Evolutionary conservation across 2,888 invertebrate genomes (phyloP).

Genomic region (Ischnura elegans): DNA sequence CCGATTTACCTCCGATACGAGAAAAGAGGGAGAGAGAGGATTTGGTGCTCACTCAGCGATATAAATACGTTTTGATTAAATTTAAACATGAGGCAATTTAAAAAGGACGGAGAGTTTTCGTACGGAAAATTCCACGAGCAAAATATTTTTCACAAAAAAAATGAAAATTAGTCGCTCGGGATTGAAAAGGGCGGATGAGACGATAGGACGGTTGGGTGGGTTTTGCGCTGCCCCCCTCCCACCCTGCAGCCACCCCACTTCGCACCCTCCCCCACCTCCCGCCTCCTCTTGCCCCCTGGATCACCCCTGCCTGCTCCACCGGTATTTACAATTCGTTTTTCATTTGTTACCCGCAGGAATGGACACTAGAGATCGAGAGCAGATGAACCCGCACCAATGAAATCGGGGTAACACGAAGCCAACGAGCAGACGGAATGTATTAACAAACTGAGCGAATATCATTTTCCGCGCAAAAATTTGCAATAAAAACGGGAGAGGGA

Average conservation of each 20-base stretch:
- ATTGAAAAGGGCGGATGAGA: background rate
- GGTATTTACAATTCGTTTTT: constrained; percentile 31
- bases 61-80: constrained; percentile 34
- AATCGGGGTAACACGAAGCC: background rate
- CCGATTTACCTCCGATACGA: background rate
- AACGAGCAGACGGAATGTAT: constrained; percentile 2
- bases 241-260: background rate
- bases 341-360: background rate
- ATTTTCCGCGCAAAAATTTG: constrained; percentile 14
- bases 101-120: background rate
- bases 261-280: background rate
- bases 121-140: background rate
- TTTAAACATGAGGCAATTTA: constrained; percentile 19
- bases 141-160: too few species aligned
- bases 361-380: background rate
- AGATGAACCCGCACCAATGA: background rate
- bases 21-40: background rate
- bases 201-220: background rate
- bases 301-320: background rate
- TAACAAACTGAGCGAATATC: background rate
- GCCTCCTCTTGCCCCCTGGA: background rate
- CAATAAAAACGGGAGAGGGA: background rate
- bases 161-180: background rate
- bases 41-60: background rate
- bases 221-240: background rate